Conservation (phyloP, 2,113 vertebrate genomes). For the Semicossyphus pulcher region DNA sequence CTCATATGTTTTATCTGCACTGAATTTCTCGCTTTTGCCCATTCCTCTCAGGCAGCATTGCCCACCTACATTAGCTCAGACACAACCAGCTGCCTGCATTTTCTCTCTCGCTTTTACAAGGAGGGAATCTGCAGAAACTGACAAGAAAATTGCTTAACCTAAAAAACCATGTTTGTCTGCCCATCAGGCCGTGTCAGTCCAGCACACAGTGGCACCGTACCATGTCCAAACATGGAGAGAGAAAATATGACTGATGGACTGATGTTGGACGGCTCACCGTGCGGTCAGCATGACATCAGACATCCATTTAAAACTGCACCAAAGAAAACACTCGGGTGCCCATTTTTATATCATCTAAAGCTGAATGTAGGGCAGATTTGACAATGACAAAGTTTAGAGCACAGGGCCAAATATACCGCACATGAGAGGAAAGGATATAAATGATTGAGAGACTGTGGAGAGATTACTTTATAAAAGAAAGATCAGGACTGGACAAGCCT, state of each 20-base stretch:
- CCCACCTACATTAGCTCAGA: constrained; percentile 5
- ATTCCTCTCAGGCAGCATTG: constrained; percentile 11
- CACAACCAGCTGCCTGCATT: constrained; percentile 12
- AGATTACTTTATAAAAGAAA: constrained; percentile 54
- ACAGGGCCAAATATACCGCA: constrained; percentile 39
- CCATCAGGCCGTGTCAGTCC: constrained; percentile 18
- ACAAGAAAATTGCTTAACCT: constrained; percentile 37
- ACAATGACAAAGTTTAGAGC: constrained; percentile 46
- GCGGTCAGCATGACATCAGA: constrained; percentile 22
- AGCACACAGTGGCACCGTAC: constrained; percentile 5
- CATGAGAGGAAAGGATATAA: constrained; percentile 41
- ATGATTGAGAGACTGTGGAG: constrained; percentile 53
- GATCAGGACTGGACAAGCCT: constrained; percentile 44
- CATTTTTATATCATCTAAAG: constrained; percentile 10
- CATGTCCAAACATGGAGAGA: constrained; percentile 26
- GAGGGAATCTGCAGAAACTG: constrained; percentile 11
- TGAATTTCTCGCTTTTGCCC: constrained; percentile 13
- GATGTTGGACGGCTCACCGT: neutral
- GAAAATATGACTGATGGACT: constrained; percentile 31
- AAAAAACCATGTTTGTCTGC: constrained; percentile 44
- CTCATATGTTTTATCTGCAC: neutral
- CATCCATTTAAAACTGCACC: constrained; percentile 36
- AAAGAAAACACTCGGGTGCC: constrained; percentile 18
- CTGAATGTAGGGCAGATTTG: constrained; percentile 47
- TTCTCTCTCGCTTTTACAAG: neutral